Base-by-base conservation (phyloP, 2,113 vertebrate species). In the Callionymus lyra region DNA sequence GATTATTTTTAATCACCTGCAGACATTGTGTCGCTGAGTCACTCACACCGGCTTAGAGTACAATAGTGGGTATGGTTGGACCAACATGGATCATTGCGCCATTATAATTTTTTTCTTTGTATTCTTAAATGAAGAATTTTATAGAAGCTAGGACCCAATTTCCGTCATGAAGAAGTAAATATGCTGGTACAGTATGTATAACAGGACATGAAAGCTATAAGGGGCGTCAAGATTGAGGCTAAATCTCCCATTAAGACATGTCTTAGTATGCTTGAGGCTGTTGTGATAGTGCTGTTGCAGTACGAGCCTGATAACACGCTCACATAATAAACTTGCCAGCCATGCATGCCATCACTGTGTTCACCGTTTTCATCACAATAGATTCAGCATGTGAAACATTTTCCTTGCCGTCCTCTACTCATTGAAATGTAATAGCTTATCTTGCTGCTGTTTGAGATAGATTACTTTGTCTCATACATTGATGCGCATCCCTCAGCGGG, bases 381-480 rank as follows among this genome's bases (percentile, higher is more conserved):
- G 11, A 50, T 14, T 45, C 12, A 13, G 4, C 11, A 6, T 31
- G 31, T 34, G 13, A 50, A 53, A 16, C 41, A 31, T 43, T 56
- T 52, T 49, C 12, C 27, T 37, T 38, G 37, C 56, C 65, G 46
- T 57, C 68, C 51, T 56, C 13, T 64, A 63, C 70, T 72, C 59
- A 78, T 60, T 64, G 46, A 47, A 50, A 34, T 18, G 15, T 60
- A 50, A 70, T 50, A 36, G 49, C 44, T 43, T 51, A 41, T 47
- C 31, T 21, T 0, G 27, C 50, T 41, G 34, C 51, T 44, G 59
- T 43, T 13, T 13, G 19, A 55, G 35, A 49, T 36, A 49, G 57
- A 46, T 74, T 60, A 57, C 38, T 19, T 44, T 44, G 56, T 50
- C 21, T 31, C 67, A 47, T 45, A 37, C 18, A 15, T 27, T 31